Evolutionary conservation across 1,140 invertebrate genomes (phyloP).

Genomic region (Zaprionus gabonicus): DNA sequence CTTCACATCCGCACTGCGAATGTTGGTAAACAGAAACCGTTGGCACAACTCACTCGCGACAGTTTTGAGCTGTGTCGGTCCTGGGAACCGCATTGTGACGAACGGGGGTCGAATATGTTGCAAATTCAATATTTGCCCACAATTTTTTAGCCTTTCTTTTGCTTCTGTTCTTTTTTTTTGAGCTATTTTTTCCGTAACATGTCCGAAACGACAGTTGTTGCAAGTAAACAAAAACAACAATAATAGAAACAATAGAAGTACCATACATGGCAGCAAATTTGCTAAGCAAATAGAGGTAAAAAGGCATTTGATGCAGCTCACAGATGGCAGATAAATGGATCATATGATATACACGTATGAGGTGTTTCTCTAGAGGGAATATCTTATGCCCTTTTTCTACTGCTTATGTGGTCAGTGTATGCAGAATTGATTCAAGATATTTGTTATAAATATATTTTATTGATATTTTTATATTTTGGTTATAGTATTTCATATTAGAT

Average conservation of each 20-base stretch:
- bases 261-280: constrained; percentile 44
- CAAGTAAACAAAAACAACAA: constrained; percentile 66
- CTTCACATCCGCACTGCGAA: constrained; percentile 36
- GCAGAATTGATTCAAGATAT: too few species aligned
- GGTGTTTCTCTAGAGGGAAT: background rate
- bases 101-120: constrained; percentile 82
- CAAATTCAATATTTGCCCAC: constrained; percentile 84
- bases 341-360: background rate
- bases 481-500: too few species aligned
- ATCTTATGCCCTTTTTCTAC: background rate
- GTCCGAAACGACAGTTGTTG: constrained; percentile 61
- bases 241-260: constrained; percentile 42
- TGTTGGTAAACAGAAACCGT: constrained; percentile 79
- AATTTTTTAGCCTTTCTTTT: constrained; percentile 76
- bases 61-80: constrained; percentile 39
- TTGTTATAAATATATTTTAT: too few species aligned
- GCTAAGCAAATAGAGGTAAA: constrained; percentile 73
- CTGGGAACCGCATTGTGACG: constrained; percentile 56
- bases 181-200: constrained; percentile 36
- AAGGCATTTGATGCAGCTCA: constrained; percentile 72
- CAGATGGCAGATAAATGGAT: constrained; percentile 29
- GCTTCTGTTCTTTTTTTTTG: constrained; percentile 32
- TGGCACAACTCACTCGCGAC: constrained; percentile 74
- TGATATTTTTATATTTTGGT: too few species aligned
- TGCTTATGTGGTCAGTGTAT: too few species aligned